Evolutionary conservation across 1,140 invertebrate species (phyloP).

Genomic region (Meloidogyne chitwoodi): DNA sequence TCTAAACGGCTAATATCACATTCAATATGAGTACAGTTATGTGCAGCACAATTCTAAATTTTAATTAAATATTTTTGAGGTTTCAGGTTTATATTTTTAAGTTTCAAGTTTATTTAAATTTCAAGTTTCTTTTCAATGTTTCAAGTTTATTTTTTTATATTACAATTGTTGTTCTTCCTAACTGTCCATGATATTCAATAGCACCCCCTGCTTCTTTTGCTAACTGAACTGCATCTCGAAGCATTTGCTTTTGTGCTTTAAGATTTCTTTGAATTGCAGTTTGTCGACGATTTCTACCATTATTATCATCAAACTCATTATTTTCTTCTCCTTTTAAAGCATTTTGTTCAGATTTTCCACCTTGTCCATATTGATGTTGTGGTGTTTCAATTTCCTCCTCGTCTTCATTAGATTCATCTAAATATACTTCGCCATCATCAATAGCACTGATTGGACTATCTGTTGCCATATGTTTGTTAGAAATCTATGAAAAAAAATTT

Average conservation of each 20-base stretch:
- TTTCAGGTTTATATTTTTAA: background rate
- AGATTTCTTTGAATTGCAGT: constrained; percentile 32
- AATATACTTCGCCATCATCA: constrained; percentile 16
- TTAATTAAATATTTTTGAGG: background rate
- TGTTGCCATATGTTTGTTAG: constrained; percentile 55
- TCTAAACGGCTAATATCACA: constrained; percentile 55
- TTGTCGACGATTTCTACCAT: constrained; percentile 14
- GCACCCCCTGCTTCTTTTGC: constrained; percentile 47
- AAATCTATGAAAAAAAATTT: constrained; percentile 41
- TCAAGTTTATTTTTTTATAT: constrained; percentile 9
- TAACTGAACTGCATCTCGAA: constrained; percentile 48
- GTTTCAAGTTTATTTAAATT: background rate
- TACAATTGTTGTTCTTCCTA: constrained; percentile 45
- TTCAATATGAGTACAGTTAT: constrained; percentile 57
- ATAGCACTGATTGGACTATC: constrained; percentile 16
- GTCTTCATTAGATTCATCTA: constrained; percentile 20
- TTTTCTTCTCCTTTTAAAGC: constrained; percentile 14
- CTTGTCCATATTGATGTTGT: constrained; percentile 3
- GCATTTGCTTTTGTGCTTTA: constrained; percentile 37
- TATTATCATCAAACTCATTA: constrained; percentile 27
- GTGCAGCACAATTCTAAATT: constrained; percentile 46
- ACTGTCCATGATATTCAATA: constrained; percentile 48
- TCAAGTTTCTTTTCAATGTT: background rate
- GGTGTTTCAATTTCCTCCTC: background rate
- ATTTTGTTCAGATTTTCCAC: background rate